Evolutionary conservation across 1,140 invertebrate species (phyloP).

Genomic region (Pinna nobilis): DNA sequence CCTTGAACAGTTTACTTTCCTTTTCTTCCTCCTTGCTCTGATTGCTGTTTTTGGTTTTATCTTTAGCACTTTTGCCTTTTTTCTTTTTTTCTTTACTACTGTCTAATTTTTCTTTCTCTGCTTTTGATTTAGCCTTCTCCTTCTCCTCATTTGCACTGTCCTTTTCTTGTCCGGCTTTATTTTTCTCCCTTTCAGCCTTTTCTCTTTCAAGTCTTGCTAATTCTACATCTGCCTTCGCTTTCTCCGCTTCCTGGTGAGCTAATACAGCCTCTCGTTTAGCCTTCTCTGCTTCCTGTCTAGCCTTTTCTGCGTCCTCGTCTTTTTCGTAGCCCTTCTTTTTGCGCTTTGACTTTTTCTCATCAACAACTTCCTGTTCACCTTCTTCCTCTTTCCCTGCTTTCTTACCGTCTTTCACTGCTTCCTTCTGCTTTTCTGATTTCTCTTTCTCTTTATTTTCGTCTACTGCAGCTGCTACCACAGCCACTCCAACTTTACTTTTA

Average conservation of each 20-base stretch:
- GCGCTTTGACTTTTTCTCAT: background rate
- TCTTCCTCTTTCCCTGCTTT: slow-evolving; percentile 3
- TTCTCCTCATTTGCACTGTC: background rate
- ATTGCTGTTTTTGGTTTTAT: background rate
- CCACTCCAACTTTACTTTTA: background rate
- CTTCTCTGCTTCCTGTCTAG: slow-evolving; percentile 28
- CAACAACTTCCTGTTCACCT: background rate
- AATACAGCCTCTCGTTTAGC: slow-evolving; percentile 23
- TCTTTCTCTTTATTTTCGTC: slow-evolving; percentile 21
- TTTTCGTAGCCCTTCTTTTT: slow-evolving; percentile 22
- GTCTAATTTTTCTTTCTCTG: background rate
- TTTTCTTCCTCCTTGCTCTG: background rate
- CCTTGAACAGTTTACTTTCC: background rate
- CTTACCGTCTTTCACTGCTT: background rate
- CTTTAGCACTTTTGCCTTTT: background rate
- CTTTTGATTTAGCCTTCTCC: background rate
- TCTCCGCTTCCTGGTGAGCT: slow-evolving; percentile 14
- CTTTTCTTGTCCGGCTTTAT: slow-evolving; percentile 12
- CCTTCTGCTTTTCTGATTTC: background rate
- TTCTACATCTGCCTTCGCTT: slow-evolving; percentile 23
- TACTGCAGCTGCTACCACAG: background rate
- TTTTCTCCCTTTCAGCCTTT: slow-evolving; percentile 55
- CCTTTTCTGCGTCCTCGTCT: slow-evolving; percentile 18
- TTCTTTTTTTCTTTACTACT: background rate
- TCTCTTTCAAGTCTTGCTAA: slow-evolving; percentile 54